Evolutionary conservation across 2,888 invertebrate species (phyloP).

Genomic region (Tolmerus cingulatus): DNA sequence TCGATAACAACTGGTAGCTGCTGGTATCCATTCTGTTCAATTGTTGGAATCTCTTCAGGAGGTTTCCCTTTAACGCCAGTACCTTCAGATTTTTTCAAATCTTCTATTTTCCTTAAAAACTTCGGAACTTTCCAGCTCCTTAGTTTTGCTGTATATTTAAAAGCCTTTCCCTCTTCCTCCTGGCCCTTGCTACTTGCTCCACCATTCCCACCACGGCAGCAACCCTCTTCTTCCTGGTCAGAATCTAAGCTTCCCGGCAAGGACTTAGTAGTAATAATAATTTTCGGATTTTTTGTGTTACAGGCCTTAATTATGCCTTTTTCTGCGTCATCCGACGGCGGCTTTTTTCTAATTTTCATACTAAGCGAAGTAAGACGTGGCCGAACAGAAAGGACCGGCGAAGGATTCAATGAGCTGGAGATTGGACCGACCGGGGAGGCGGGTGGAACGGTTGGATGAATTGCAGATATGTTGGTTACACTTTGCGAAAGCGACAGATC

Average conservation of each 20-base stretch:
- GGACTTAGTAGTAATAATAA: slow-evolving; percentile 72
- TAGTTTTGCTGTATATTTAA: slow-evolving; percentile 66
- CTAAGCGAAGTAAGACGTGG: slow-evolving; percentile 61
- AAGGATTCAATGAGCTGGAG: slow-evolving; percentile 61
- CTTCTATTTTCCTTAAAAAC: slow-evolving; percentile 71
- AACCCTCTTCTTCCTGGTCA: slow-evolving; percentile 70
- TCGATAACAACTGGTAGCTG: slow-evolving; percentile 74
- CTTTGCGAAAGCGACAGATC: slow-evolving; percentile 59
- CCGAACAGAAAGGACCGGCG: slow-evolving; percentile 60
- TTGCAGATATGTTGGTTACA: slow-evolving; percentile 60
- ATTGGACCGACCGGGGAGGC: slow-evolving; percentile 61
- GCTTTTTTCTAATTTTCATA: slow-evolving; percentile 61
- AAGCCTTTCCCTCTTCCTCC: slow-evolving; percentile 67
- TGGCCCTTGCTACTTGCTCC: slow-evolving; percentile 63
- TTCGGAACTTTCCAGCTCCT: slow-evolving; percentile 76
- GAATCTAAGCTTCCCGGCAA: slow-evolving; percentile 84
- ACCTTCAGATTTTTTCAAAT: slow-evolving; percentile 51
- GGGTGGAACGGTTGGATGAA: slow-evolving; percentile 61
- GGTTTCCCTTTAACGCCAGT: slow-evolving; percentile 42
- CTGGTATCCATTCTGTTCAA: slow-evolving; percentile 67
- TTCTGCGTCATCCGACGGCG: slow-evolving; percentile 46
- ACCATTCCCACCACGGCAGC: slow-evolving; percentile 62
- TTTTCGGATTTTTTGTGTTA: slow-evolving; percentile 62
- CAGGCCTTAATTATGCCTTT: slow-evolving; percentile 47
- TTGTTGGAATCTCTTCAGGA: slow-evolving; percentile 55